Evolutionary conservation across 1,140 invertebrate genomes (phyloP).

Genomic region (Solenopsis fugax): DNA sequence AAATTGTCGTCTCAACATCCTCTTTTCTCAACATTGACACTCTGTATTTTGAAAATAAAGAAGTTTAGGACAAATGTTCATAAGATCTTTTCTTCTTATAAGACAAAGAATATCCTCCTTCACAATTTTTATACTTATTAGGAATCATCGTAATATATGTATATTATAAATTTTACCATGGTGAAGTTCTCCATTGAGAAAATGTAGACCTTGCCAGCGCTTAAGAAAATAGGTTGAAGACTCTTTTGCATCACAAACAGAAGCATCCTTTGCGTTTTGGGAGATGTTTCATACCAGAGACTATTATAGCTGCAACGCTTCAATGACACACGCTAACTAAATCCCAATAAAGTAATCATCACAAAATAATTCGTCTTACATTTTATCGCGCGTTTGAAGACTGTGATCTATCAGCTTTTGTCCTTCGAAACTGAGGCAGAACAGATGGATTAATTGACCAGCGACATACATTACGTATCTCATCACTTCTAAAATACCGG

Average conservation of each 20-base stretch:
- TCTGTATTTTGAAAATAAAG: too few species aligned
- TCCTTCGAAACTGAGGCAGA: conserved; percentile 67
- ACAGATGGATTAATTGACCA: conserved; percentile 66
- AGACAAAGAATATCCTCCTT: too few species aligned
- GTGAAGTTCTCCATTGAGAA: conserved; percentile 43
- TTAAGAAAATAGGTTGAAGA: conserved; percentile 31
- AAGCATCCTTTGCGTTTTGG: conserved; percentile 10
- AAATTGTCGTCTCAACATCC: too few species aligned
- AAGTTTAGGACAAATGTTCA: too few species aligned
- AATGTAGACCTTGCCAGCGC: conserved; percentile 33
- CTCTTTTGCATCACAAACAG: conserved; percentile 34
- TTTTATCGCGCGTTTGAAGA: conserved; percentile 36
- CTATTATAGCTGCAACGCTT: conserved; percentile 40
- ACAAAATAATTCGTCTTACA: conserved; percentile 55
- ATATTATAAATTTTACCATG: conserved; percentile 10
- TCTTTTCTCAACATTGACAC: too few species aligned
- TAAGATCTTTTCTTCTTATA: too few species aligned
- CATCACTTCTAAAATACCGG: not conserved
- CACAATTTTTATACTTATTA: too few species aligned
- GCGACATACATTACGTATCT: conserved; percentile 47
- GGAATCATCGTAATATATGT: not conserved
- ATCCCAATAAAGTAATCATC: not conserved
- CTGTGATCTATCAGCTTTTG: conserved; percentile 72
- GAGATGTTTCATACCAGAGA: conserved; percentile 30
- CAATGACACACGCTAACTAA: not conserved